Evolutionary conservation across 2,797 vertebrate genomes (phyloP), one percentile per base, ranked within the genome.

Genomic region (Bufotes viridis): DNA sequence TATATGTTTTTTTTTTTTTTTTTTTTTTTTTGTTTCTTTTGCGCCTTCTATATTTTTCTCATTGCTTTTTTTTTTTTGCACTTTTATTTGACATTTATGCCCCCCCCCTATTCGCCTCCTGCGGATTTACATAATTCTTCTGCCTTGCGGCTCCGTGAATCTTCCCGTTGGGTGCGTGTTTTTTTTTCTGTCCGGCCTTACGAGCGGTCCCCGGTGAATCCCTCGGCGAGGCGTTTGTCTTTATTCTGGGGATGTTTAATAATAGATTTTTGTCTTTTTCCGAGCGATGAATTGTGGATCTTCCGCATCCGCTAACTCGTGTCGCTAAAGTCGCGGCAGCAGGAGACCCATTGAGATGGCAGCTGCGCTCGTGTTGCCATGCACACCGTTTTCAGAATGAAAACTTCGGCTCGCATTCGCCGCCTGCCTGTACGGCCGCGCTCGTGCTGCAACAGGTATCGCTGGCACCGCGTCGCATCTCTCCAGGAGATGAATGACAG

Each of bases 321-420:
- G 42, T 42, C 42, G 67, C 67, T 74, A 22, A 75, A 20, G 42
- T 75, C 11, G 24, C 49, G 24, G 51, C 75, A 24, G 55, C 75
- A 24, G 75, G 75, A 78, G 75, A 49, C 22, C 51, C 75, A 78
- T 78, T 78, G 49, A 78, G 55, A 22, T 78, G 2, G 51, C 75
- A 24, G 74, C 75, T 55, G n/a, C 24, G 20, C 3, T 78, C 51
- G 20, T 76, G 74, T 76, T 76, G 74, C 74, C 74, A 76, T 76
- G 74, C 74, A 51, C 49, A 76, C 74, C 10, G 14, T 76, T 76
- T 76, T 76, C 74, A 76, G 42, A 51, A 51, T 76, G 74, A 76
- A 75, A 76, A 22, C 74, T 76, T 49, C 74, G n/a, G 74, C 74
- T 76, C 51, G 0, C 10, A 76, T 51, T 5, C 18, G 34, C 70